Evolutionary conservation across 1,140 invertebrate genomes (phyloP).

Genomic region (Panulirus ornatus): DNA sequence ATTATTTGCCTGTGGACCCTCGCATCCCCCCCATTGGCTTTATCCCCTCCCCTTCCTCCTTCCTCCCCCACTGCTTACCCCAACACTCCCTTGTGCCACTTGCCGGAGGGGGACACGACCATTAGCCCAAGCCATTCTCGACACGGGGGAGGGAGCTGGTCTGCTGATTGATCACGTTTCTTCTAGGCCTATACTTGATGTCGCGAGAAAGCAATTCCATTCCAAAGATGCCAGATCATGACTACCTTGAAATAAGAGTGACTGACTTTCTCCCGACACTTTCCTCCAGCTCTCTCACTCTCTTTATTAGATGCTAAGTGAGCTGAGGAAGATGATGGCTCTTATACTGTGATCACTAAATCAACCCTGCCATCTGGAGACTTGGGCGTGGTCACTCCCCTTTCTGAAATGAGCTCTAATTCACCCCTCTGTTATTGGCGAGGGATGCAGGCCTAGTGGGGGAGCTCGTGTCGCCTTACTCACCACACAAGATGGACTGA

Average conservation of each 20-base stretch:
- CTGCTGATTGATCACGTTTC: slow-evolving; percentile 58
- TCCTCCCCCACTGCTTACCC: neutral
- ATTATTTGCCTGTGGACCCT: slow-evolving; percentile 45
- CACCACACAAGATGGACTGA: too few species aligned
- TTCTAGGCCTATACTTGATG: slow-evolving; percentile 60
- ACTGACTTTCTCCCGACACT: neutral
- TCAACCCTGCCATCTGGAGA: slow-evolving; percentile 10
- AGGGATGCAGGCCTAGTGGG: neutral
- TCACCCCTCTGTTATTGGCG: slow-evolving; percentile 46
- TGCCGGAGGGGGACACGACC: slow-evolving; percentile 58
- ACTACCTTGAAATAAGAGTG: neutral
- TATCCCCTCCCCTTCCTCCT: neutral
- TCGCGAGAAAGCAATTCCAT: neutral
- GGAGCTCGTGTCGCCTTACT: too few species aligned
- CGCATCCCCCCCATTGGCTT: neutral
- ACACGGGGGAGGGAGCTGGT: slow-evolving; percentile 33
- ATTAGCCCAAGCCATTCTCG: slow-evolving; percentile 57
- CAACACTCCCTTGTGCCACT: slow-evolving; percentile 28
- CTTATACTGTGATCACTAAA: slow-evolving; percentile 41
- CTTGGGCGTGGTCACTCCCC: slow-evolving; percentile 43
- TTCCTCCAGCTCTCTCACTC: neutral
- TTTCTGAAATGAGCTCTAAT: slow-evolving; percentile 40
- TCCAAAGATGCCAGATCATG: neutral
- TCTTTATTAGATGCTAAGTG: neutral
- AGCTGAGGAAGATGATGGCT: too few species aligned